Conservation (phyloP, 2,113 vertebrate genomes). For the Nothoprocta pentlandii region DNA sequence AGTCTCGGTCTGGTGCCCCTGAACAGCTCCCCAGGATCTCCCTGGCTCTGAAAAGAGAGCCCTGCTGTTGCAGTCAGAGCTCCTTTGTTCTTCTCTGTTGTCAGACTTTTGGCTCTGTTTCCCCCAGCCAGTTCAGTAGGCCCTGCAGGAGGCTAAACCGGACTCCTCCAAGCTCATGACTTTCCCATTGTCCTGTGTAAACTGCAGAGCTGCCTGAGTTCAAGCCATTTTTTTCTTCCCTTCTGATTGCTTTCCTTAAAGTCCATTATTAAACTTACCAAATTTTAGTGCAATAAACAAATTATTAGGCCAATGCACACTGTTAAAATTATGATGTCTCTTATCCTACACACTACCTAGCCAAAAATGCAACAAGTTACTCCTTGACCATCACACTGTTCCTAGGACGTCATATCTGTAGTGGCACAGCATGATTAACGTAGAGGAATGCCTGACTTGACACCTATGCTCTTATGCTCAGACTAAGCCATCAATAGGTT, state of each 20-base stretch:
- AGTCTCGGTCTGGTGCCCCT: constrained; percentile 61
- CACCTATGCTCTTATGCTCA: neutral
- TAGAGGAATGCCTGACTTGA: rapidly evolving
- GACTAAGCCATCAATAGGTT: neutral
- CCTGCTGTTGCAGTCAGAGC: constrained; percentile 58
- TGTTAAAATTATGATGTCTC: neutral
- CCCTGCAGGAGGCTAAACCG: constrained; percentile 57
- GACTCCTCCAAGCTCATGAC: constrained; percentile 52
- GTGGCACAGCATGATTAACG: rapidly evolving
- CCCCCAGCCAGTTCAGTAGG: constrained; percentile 48
- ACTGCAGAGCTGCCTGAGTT: constrained; percentile 25
- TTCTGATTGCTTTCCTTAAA: constrained; percentile 33
- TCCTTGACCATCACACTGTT: neutral
- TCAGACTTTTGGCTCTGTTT: constrained; percentile 54
- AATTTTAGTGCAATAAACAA: constrained; percentile 18
- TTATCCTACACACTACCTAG: neutral
- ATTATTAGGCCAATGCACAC: neutral
- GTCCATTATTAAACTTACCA: neutral
- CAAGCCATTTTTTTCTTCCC: constrained; percentile 37
- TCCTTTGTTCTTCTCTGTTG: constrained; percentile 41
- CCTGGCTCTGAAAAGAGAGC: constrained; percentile 51
- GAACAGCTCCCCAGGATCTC: constrained; percentile 59
- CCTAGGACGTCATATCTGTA: neutral
- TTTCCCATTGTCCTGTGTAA: constrained; percentile 46
- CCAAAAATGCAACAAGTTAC: neutral